phyloP scores from a whole-genome alignment of 2,113 vertebrate genomes.

The Columba livia region DNA sequence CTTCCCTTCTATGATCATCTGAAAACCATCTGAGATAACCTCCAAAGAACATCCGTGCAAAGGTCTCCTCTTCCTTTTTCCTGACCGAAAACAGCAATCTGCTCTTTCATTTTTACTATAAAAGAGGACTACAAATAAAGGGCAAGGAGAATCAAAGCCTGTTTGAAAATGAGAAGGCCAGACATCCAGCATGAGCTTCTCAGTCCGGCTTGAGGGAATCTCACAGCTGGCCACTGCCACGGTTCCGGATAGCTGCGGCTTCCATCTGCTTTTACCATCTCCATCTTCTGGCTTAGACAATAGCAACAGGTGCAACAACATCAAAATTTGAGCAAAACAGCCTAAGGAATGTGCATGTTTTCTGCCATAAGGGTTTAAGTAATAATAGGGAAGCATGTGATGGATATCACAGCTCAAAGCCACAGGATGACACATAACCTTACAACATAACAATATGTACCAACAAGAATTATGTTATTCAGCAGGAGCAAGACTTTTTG shows the following conservation, averaged over 20 bases:
- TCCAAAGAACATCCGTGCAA: not conserved
- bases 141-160: not conserved
- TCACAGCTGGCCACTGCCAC: slow-evolving; percentile 2
- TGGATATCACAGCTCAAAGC: not conserved
- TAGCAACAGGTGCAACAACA: slow-evolving; percentile 19
- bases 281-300: not conserved
- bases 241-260: rapidly evolving
- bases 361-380: not conserved
- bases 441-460: rapidly evolving
- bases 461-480: not conserved
- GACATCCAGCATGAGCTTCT: not conserved
- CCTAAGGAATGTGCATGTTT: not conserved
- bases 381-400: not conserved
- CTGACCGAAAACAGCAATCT: not conserved
- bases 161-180: not conserved
- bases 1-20: not conserved
- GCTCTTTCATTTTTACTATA: not conserved
- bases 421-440: not conserved
- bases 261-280: slow-evolving; percentile 15
- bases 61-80: not conserved
- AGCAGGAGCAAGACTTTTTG: not conserved
- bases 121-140: not conserved
- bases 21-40: slow-evolving; percentile 34
- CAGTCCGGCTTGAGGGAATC: not conserved
- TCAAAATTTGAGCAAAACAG: not conserved